These are phyloP conservation scores for Bubo bubo DNA, from an alignment of 2,113 vertebrate genomes.

Conservation along the genomic window DNA sequence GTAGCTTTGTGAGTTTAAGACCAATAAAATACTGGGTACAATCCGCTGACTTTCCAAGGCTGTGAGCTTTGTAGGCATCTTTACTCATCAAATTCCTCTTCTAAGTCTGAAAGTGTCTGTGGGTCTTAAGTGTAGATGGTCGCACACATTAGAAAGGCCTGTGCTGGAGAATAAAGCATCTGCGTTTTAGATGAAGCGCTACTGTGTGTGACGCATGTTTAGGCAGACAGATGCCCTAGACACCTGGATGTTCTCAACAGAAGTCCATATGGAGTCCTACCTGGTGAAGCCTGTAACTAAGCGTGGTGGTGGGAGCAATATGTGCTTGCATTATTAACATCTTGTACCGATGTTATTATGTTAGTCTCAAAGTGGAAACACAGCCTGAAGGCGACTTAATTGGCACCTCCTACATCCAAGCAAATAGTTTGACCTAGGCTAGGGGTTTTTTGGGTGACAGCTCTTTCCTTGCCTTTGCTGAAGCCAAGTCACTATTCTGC, in stretches of 20 bases:
- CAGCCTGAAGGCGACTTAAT: neutral
- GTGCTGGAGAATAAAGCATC: neutral
- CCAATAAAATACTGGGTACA: neutral
- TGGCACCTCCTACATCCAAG: neutral
- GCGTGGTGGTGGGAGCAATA: neutral
- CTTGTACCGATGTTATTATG: neutral
- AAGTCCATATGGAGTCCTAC: neutral
- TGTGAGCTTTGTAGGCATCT: neutral
- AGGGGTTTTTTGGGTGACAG: slow-evolving; percentile 20
- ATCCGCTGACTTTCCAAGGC: neutral
- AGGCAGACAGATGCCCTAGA: neutral
- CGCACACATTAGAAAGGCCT: neutral
- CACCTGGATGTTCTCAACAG: neutral
- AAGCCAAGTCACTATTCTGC: slow-evolving; percentile 27
- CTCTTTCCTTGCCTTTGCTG: slow-evolving; percentile 16
- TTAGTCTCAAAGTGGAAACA: neutral
- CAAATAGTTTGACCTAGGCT: neutral
- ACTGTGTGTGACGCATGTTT: neutral
- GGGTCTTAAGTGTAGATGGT: neutral
- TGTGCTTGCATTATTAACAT: neutral
- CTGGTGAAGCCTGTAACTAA: neutral
- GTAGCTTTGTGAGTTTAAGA: neutral
- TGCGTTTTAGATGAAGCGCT: neutral
- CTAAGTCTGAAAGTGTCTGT: neutral
- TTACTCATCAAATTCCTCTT: neutral